A percentile compares a stretch with the other conserved stretches of the same genome.
Evolutionary conservation across 2,888 invertebrate genomes (phyloP).

Genomic region (Watsonalla cultraria): DNA sequence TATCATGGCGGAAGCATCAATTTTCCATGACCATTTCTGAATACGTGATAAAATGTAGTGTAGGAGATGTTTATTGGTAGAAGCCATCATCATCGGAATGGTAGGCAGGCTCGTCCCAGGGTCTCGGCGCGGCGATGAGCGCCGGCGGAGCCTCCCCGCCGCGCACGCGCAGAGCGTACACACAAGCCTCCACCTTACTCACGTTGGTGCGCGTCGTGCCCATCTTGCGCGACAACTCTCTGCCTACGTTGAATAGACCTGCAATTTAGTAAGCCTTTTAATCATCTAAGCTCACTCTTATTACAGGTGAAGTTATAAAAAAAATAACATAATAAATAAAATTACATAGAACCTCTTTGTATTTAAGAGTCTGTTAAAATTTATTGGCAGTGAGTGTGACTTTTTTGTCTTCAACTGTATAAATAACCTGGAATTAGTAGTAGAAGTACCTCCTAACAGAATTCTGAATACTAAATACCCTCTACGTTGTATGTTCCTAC

Average conservation of each 20-base stretch:
- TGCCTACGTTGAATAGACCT: constrained; percentile 48
- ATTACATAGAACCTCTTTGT: too few relatives aligned
- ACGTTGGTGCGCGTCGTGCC: constrained; percentile 86
- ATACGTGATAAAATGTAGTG: background rate
- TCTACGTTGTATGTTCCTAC: too few relatives aligned
- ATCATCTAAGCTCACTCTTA: too few relatives aligned
- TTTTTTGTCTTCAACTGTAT: too few relatives aligned
- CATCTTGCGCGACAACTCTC: constrained; percentile 85
- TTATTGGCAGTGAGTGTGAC: too few relatives aligned
- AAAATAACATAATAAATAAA: too few relatives aligned
- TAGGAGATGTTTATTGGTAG: constrained; percentile 24
- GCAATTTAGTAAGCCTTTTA: constrained; percentile 5
- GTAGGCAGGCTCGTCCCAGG: constrained; percentile 20
- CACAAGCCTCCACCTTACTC: constrained; percentile 89
- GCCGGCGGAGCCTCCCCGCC: constrained; percentile 88
- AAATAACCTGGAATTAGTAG: too few relatives aligned
- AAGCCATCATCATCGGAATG: constrained; percentile 59
- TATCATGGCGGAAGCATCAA: too few relatives aligned
- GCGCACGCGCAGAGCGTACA: constrained; percentile 88
- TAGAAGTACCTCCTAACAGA: too few relatives aligned
- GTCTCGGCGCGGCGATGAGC: constrained; percentile 33
- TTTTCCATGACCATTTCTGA: background rate
- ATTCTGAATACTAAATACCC: too few relatives aligned
- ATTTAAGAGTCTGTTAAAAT: too few relatives aligned
- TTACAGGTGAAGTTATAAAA: too few relatives aligned